Conservation (phyloP, 2,113 vertebrate genomes). For the Ifrita kowaldi region DNA sequence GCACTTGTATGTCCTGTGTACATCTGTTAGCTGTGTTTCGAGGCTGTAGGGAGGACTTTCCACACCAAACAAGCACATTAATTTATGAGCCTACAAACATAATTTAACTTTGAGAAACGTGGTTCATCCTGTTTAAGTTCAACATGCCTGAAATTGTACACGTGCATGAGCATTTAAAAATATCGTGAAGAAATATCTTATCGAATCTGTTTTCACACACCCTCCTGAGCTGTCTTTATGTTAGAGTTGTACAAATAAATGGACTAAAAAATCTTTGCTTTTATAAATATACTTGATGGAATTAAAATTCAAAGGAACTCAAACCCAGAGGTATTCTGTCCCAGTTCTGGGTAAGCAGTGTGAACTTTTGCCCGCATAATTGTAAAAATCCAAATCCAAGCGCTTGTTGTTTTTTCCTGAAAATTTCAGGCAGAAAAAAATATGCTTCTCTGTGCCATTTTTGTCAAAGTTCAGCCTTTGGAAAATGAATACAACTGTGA, state of each 20-base stretch:
- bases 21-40: neutral
- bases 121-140: neutral
- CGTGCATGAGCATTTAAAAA: neutral
- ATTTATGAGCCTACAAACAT: neutral
- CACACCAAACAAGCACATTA: neutral
- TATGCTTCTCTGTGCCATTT: neutral
- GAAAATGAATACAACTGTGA: neutral
- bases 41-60: neutral
- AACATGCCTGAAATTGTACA: neutral
- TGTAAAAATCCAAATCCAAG: neutral
- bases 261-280: neutral
- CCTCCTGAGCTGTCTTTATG: neutral
- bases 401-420: neutral
- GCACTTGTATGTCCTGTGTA: neutral
- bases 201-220: neutral
- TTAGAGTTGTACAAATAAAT: neutral
- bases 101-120: neutral
- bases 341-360: neutral
- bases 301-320: neutral
- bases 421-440: neutral
- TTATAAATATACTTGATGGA: neutral
- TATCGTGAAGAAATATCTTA: neutral
- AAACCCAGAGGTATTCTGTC: neutral
- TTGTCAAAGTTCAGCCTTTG: neutral
- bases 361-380: neutral